Base-by-base conservation (phyloP, 2,113 vertebrate genomes). In the Microtus montanus region DNA sequence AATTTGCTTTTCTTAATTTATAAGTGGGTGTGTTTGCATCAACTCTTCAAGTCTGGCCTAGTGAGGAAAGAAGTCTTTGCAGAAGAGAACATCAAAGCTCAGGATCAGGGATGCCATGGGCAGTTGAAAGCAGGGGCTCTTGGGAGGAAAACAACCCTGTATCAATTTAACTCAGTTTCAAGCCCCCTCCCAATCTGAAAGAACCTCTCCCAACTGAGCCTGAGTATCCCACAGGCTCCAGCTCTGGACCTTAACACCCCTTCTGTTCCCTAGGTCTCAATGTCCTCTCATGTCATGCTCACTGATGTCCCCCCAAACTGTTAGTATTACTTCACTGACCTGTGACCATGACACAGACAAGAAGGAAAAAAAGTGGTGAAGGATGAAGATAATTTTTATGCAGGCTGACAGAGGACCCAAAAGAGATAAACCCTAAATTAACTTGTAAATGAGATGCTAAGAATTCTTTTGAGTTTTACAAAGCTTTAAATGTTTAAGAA, bases 361-460 rank as follows among this genome's bases (percentile, higher is more conserved):
- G 54, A 58, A 58, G 47, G 26, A 30, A 87, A 75, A 49, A 87
- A 88, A n/a, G 52, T 30, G 17, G 66, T 73, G 52, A 93, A 86
- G 35, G 61, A 74, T 85, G 52, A 26, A 58, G 71, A 73, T 44
- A 28, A 83, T 96, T 88, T 88, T 58, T 82, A 90, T 90, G 94
- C 94, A 95, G 77, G 77, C 71, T 68, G 44, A 89, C 88, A 86
- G 87, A 88, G 38, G 75, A 92, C 82, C 77, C 91, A 61, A 96
- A 95, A 90, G 87, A 93, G 77, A 93, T 71, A 92, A 73, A 90
- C 82, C 78, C 52, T 89, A 94, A 94, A 96, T 91, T 92, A 94
- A 97, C 95, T 94, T 96, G 88, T 68, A 93, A 97, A 97, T 94
- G 93, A 96, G 80, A 94, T 68, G 90, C 80, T 86, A 92, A 73